Percentiles rank a stretch among this genome's conserved stretches.
phyloP scores from a whole-genome alignment of 2,797 vertebrate species.

The Brachyalestes nurse region DNA sequence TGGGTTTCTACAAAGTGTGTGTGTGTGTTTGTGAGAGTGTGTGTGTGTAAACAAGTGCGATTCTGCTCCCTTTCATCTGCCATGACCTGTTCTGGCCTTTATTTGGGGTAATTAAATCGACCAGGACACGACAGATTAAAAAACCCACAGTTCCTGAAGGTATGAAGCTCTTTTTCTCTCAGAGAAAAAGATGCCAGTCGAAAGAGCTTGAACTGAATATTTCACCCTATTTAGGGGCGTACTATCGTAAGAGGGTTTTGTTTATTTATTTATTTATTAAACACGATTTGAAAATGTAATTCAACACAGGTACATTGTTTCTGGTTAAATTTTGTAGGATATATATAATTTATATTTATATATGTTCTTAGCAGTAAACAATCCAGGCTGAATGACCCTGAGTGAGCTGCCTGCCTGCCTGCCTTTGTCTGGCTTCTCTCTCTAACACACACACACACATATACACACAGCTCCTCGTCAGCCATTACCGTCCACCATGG shows the following conservation, averaged over 20 bases:
- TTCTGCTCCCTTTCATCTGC: constrained; percentile 73
- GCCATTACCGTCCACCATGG: constrained; percentile 77
- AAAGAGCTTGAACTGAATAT: too few relatives aligned
- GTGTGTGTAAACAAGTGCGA: constrained; percentile 72
- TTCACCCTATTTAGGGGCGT: background rate
- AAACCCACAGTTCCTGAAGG: constrained; percentile 24
- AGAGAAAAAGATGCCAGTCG: too few relatives aligned
- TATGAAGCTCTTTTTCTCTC: background rate
- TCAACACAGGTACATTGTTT: background rate
- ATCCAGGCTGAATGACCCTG: constrained; percentile 73
- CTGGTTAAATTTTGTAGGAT: too few relatives aligned
- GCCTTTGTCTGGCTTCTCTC: constrained; percentile 80
- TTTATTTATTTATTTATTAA: background rate
- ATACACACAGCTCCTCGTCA: constrained; percentile 68
- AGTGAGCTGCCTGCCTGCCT: constrained; percentile 50
- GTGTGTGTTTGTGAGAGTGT: constrained; percentile 27
- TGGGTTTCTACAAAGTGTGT: background rate
- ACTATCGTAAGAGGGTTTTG: background rate
- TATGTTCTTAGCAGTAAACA: constrained; percentile 11
- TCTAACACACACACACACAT: background rate
- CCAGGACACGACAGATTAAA: constrained; percentile 56
- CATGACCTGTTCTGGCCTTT: constrained; percentile 70
- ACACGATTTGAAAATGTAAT: background rate
- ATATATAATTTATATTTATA: too few relatives aligned
- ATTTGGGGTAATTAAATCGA: constrained; percentile 73